Conservation (phyloP, 2,113 vertebrate species). For the Macquaria australasica region DNA sequence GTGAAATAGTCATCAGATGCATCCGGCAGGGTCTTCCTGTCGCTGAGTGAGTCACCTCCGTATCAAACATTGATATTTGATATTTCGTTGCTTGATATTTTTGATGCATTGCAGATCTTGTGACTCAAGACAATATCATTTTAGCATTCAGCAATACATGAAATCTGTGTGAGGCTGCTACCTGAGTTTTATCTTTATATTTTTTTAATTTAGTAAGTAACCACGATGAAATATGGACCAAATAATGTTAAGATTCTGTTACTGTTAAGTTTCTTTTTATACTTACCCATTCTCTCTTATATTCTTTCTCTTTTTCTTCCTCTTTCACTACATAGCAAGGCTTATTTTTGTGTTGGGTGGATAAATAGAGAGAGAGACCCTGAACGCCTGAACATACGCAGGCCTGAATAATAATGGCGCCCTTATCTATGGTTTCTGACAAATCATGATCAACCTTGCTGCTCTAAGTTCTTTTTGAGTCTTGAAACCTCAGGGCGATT, state of each 20-base stretch:
- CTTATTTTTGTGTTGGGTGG: background rate
- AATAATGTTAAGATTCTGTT: background rate
- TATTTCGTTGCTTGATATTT: background rate
- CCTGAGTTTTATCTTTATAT: background rate
- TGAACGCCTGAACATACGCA: background rate
- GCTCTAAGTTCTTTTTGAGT: background rate
- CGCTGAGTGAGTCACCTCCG: background rate
- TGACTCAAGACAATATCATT: background rate
- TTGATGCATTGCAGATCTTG: background rate
- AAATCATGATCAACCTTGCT: background rate
- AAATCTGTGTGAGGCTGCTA: background rate
- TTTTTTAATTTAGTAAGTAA: background rate
- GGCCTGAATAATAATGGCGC: background rate
- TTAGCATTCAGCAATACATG: background rate
- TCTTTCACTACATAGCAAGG: background rate
- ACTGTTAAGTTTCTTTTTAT: background rate
- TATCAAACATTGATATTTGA: background rate
- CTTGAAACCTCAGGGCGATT: background rate
- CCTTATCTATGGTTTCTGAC: background rate
- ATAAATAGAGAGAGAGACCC: background rate
- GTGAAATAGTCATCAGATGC: background rate
- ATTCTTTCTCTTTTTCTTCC: background rate
- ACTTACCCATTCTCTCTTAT: background rate
- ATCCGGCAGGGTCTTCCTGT: background rate
- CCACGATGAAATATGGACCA: background rate